These are phyloP conservation scores for Megaustenia siamemsis DNA, from an alignment of 2,888 invertebrate species.

Conservation along the genomic window DNA sequence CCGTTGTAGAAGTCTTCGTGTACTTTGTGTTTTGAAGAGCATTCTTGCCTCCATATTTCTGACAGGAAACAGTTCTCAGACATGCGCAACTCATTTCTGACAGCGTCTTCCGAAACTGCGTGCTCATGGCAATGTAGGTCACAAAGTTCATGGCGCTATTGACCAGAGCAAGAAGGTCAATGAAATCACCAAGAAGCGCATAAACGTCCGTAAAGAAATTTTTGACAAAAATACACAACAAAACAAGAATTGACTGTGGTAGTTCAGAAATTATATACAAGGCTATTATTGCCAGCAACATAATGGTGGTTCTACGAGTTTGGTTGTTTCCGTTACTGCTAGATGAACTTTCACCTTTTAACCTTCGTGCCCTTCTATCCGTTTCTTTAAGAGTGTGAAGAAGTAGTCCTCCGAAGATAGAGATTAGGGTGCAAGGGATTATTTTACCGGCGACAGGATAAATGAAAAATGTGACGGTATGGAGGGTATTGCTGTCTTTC, in stretches of 20 bases:
- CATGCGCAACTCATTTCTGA: conserved; percentile 33
- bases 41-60: conserved; percentile 1
- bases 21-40: conserved; percentile 48
- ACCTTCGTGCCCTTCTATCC: conserved; percentile 61
- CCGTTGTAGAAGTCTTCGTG: conserved; percentile 32
- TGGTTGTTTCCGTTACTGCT: conserved; percentile 52
- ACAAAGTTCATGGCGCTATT: conserved; percentile 95
- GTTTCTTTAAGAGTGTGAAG: conserved; percentile 78
- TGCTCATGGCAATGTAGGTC: conserved; percentile 94
- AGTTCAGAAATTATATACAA: conserved; percentile 91
- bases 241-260: conserved; percentile 59
- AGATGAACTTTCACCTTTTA: conserved; percentile 32
- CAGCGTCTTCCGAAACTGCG: conserved; percentile 86
- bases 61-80: conserved; percentile 9
- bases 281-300: conserved; percentile 87
- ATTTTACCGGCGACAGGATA: conserved; percentile 95
- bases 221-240: conserved; percentile 80
- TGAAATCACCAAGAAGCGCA: conserved; percentile 84
- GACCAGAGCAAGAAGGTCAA: conserved; percentile 92
- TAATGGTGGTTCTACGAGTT: conserved; percentile 89
- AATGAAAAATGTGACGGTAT: conserved; percentile 85
- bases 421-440: conserved; percentile 92
- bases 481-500: conserved; percentile 53
- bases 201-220: conserved; percentile 85
- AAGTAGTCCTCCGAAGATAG: conserved; percentile 83